phyloP scores from a whole-genome alignment of 1,140 invertebrate genomes.

The roundworm (Caenorhabditis elegans) region DNA sequence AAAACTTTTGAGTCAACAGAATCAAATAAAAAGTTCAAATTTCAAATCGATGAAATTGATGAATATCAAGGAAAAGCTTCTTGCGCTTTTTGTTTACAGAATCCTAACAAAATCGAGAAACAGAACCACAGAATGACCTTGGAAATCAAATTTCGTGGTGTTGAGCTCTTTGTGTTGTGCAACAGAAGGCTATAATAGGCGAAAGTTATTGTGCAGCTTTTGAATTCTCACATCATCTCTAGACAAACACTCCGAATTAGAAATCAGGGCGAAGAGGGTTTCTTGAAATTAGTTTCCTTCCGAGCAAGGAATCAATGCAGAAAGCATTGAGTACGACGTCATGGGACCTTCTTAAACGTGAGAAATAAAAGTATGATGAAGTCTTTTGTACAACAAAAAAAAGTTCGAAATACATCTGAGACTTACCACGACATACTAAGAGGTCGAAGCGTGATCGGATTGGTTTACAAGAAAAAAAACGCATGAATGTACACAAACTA shows the following conservation, averaged over 20 bases:
- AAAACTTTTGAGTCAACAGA: no score
- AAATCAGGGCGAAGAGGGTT: neutral
- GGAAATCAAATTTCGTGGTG: slow-evolving; percentile 3
- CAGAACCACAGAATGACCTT: neutral
- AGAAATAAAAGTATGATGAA: neutral
- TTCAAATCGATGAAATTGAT: no score
- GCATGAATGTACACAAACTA: no score
- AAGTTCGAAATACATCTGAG: neutral
- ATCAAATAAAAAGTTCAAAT: no score
- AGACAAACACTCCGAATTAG: slow-evolving; percentile 30
- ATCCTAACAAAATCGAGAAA: neutral
- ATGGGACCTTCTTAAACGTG: neutral
- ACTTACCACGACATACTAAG: no score
- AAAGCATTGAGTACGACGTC: neutral
- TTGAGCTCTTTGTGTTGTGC: neutral
- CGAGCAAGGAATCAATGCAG: neutral
- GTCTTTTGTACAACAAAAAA: neutral
- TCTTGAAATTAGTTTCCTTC: slow-evolving; percentile 11
- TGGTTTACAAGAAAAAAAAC: neutral
- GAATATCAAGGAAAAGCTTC: neutral
- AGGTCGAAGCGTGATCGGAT: neutral
- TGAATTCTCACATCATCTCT: slow-evolving; percentile 9
- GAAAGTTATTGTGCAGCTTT: neutral
- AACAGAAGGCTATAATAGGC: slow-evolving; percentile 4
- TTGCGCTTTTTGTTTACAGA: neutral